phyloP scores from a whole-genome alignment of 1,140 invertebrate genomes.

The Zaprionus camerounensis region DNA sequence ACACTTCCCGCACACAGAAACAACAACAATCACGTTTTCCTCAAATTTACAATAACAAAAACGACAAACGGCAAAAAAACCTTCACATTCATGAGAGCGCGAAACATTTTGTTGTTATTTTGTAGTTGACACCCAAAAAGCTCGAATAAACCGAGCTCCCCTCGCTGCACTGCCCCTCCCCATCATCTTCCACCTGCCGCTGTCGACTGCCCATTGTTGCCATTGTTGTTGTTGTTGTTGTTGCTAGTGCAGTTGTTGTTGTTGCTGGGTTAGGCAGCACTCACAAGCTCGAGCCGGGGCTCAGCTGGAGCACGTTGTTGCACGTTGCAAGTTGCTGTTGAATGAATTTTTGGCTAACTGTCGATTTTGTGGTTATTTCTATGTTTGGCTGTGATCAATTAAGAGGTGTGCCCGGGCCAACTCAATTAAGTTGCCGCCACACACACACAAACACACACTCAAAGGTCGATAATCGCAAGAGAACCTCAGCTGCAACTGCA shows the following conservation, averaged over 20 bases:
- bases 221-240: neutral
- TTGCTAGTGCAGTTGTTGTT: constrained; percentile 1
- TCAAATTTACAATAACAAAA: constrained; percentile 30
- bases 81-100: constrained; percentile 65
- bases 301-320: constrained; percentile 9
- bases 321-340: constrained; percentile 23
- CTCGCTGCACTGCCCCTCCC: neutral
- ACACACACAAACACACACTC: constrained; percentile 11
- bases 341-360: constrained; percentile 73
- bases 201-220: neutral
- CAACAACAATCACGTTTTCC: constrained; percentile 59
- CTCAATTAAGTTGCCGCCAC: constrained; percentile 63
- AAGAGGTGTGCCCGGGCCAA: constrained; percentile 69
- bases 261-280: constrained; percentile 14
- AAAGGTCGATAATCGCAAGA: constrained; percentile 55
- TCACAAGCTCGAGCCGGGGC: neutral
- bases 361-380: constrained; percentile 68
- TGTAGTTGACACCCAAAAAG: constrained; percentile 75
- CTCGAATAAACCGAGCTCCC: constrained; percentile 3
- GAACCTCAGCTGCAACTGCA: constrained; percentile 16
- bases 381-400: constrained; percentile 58
- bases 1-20: constrained; percentile 23
- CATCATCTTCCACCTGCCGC: constrained; percentile 15
- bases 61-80: neutral
- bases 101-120: constrained; percentile 78